Percentiles rank a stretch among this genome's conserved stretches.
Evolutionary conservation across 37 sponge, comb jelly and placozoan genomes (phyloP).

Genomic region (Ianthella basta): DNA sequence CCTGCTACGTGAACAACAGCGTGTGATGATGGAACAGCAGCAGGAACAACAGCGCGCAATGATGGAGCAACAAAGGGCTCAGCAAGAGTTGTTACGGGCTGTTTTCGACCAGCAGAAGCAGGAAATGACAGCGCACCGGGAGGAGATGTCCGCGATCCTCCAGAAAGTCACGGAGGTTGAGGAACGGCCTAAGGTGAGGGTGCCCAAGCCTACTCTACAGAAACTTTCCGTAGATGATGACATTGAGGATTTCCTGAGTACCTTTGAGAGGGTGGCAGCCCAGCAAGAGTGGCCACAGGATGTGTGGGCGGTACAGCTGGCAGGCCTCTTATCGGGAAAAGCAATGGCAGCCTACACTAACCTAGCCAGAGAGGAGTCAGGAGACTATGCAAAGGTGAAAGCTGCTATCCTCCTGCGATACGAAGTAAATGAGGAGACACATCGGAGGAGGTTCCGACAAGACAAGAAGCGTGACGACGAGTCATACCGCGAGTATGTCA

Average conservation of each 20-base stretch:
- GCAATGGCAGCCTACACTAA: not conserved
- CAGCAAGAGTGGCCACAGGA: not conserved
- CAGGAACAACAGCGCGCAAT: not conserved
- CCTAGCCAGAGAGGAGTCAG: not conserved
- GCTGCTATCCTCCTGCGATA: too few species aligned
- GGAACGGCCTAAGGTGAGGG: not conserved
- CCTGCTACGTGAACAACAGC: not conserved
- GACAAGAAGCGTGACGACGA: constrained; percentile 5
- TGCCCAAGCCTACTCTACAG: not conserved
- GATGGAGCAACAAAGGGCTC: constrained; percentile 3
- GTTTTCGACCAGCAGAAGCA: not conserved
- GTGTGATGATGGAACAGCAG: not conserved
- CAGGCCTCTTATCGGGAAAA: not conserved
- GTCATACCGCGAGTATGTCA: not conserved
- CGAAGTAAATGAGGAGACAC: not conserved
- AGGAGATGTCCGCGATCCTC: not conserved
- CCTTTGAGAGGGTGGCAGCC: not conserved
- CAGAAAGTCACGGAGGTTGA: not conserved
- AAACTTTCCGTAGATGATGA: not conserved
- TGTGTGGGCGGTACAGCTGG: not conserved
- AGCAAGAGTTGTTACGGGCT: not conserved
- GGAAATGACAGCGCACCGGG: not conserved
- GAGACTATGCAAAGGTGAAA: not conserved
- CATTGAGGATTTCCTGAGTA: too few species aligned
- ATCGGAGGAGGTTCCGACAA: constrained; percentile 37